Percentiles rank a stretch among this genome's conserved stretches.
phyloP scores from a whole-genome alignment of 2,797 vertebrate species.

The Lagocephalus sceleratus region DNA sequence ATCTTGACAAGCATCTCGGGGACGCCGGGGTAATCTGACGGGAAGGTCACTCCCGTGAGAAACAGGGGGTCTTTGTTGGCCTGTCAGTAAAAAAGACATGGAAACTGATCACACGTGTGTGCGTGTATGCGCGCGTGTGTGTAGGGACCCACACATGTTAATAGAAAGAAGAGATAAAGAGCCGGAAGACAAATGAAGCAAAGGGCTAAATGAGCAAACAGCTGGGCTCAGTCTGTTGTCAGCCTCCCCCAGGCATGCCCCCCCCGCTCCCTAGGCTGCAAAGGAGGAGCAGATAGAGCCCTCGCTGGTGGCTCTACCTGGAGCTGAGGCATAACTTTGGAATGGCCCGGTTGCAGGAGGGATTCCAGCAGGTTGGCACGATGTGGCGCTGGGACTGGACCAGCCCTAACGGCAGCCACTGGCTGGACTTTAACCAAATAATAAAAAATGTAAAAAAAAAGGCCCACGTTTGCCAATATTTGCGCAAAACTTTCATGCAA shows the following conservation, averaged over 20 bases:
- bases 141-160: background rate
- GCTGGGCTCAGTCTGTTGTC: constrained; percentile 52
- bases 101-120: constrained; percentile 12
- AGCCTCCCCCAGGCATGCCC: constrained; percentile 20
- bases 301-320: constrained; percentile 44
- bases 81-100: constrained; percentile 72
- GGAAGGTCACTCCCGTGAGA: constrained; percentile 93
- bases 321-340: constrained; percentile 40
- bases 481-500: constrained; percentile 14
- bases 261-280: constrained; percentile 27
- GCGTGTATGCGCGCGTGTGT: background rate
- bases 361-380: constrained; percentile 17
- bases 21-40: constrained; percentile 87
- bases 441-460: no score
- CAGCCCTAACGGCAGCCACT: constrained; percentile 21
- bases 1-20: constrained; percentile 92
- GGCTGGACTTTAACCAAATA: constrained; percentile 33
- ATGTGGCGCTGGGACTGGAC: constrained; percentile 28
- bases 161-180: background rate
- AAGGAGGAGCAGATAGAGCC: constrained; percentile 35
- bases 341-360: constrained; percentile 37
- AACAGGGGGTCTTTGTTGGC: constrained; percentile 94
- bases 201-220: constrained; percentile 63
- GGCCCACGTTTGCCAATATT: constrained; percentile 26
- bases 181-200: background rate